Percentiles rank a stretch among this genome's conserved stretches.
Evolutionary conservation across 2,888 invertebrate genomes (phyloP).

Genomic region (Heliconius ethilla): DNA sequence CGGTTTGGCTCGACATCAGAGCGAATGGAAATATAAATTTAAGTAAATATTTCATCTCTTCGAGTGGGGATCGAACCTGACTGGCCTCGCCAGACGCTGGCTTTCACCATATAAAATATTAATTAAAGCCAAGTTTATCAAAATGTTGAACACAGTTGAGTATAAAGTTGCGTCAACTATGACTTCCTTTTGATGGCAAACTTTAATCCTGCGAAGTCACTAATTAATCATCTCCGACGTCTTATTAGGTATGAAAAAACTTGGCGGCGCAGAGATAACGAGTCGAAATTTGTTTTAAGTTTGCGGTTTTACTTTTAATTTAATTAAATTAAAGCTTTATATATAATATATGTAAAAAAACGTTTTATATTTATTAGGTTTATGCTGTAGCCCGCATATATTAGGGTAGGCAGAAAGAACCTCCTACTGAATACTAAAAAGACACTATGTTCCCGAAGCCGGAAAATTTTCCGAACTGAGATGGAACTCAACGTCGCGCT

Average conservation of each 20-base stretch:
- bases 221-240: slow-evolving; percentile 24
- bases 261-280: slow-evolving; percentile 17
- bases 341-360: not conserved
- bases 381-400: not conserved
- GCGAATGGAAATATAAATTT: no score
- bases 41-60: no score
- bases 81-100: no score
- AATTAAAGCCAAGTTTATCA: slow-evolving; percentile 9
- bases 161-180: slow-evolving; percentile 1
- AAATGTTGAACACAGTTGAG: slow-evolving; percentile 17
- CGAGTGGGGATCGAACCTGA: no score
- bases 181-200: slow-evolving; percentile 11
- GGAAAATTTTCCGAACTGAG: not conserved
- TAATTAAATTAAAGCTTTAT: not conserved
- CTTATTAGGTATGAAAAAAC: slow-evolving; percentile 19
- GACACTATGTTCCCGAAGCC: no score
- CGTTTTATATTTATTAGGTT: not conserved
- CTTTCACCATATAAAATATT: slow-evolving; percentile 1
- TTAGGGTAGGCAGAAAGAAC: no score
- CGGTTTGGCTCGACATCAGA: no score
- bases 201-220: slow-evolving; percentile 23
- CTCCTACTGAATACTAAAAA: no score
- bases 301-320: not conserved
- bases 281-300: not conserved
- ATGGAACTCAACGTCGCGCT: not conserved